phyloP scores from a whole-genome alignment of 1,140 invertebrate species.

The Drosophila bocqueti region DNA sequence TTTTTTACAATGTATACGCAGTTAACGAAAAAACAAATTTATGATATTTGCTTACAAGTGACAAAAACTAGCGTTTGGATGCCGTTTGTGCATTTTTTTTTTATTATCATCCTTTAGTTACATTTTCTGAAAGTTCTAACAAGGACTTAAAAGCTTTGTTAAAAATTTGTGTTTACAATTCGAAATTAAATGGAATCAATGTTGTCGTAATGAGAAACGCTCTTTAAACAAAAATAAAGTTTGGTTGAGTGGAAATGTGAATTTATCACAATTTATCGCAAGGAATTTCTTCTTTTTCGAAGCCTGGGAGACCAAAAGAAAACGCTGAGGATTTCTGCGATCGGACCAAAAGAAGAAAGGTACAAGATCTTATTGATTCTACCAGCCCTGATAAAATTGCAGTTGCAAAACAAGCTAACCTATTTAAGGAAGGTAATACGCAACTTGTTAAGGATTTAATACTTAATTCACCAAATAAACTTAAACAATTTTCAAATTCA shows the following conservation, averaged over 20 bases:
- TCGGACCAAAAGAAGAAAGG: neutral
- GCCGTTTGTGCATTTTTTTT: too few relatives aligned
- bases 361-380: neutral
- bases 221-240: neutral
- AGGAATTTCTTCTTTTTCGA: too few relatives aligned
- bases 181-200: too few relatives aligned
- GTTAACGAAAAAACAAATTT: too few relatives aligned
- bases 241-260: neutral
- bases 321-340: neutral
- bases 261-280: neutral
- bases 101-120: too few relatives aligned
- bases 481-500: neutral
- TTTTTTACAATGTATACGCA: too few relatives aligned
- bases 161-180: too few relatives aligned
- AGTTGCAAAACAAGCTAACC: neutral
- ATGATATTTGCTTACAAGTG: too few relatives aligned
- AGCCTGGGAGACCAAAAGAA: too few relatives aligned
- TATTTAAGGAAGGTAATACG: neutral
- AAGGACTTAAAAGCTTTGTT: too few relatives aligned
- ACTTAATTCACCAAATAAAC: neutral
- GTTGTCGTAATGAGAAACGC: neutral
- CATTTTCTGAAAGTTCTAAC: too few relatives aligned
- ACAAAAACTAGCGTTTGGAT: too few relatives aligned
- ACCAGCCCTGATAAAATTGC: neutral
- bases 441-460: neutral